Percentiles rank a stretch among this genome's conserved stretches.
Conservation (phyloP, 1,140 invertebrate genomes). For the Anagrus nilaparvatae region DNA sequence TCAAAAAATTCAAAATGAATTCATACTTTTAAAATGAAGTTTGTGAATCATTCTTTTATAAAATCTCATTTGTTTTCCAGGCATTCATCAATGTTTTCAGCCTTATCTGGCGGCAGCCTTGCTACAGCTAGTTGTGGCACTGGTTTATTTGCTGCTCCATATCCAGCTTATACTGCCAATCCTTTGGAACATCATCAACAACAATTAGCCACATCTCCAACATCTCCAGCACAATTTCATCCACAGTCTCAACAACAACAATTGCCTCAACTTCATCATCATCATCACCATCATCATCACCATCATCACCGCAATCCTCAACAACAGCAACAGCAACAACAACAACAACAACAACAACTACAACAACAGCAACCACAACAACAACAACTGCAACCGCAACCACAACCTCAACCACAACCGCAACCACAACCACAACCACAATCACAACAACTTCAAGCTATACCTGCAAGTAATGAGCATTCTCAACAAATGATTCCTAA, state of each 20-base stretch:
- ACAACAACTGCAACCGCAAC: neutral
- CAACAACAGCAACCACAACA: neutral
- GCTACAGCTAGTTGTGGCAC: constrained; percentile 22
- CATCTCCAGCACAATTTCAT: constrained; percentile 13
- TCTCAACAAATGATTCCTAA: too few relatives aligned
- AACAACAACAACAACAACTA: neutral
- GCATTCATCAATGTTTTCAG: too few relatives aligned
- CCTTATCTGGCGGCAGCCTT: too few relatives aligned
- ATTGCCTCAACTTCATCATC: constrained; percentile 17
- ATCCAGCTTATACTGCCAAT: constrained; percentile 17
- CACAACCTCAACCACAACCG: neutral
- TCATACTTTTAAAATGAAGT: too few relatives aligned
- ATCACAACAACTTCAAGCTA: too few relatives aligned
- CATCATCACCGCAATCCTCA: constrained; percentile 20
- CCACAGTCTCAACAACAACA: neutral
- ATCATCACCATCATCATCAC: constrained; percentile 25
- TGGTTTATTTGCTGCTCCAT: constrained; percentile 20
- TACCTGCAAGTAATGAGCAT: too few relatives aligned
- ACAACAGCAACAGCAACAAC: neutral
- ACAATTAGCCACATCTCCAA: constrained; percentile 18
- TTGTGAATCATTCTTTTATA: too few relatives aligned
- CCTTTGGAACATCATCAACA: constrained; percentile 12
- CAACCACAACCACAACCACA: too few relatives aligned
- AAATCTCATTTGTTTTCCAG: too few relatives aligned
- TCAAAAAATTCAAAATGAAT: too few relatives aligned